Evolutionary conservation across 1,140 invertebrate genomes (phyloP).

Genomic region (Drosophila bocki): DNA sequence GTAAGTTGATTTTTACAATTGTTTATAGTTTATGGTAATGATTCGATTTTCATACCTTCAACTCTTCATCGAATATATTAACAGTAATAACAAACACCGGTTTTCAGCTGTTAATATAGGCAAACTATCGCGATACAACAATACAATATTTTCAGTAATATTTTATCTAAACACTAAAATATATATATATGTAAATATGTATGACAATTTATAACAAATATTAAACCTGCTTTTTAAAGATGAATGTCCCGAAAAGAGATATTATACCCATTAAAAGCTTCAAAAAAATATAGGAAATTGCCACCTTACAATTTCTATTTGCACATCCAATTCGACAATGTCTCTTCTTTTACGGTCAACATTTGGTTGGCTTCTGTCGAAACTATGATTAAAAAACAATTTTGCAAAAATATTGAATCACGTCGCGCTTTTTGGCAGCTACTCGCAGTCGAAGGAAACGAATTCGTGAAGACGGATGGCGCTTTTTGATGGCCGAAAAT

Average conservation of each 20-base stretch:
- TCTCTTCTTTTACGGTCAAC: background rate
- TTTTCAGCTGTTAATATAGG: too few relatives aligned
- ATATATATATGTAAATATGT: too few relatives aligned
- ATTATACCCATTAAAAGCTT: too few relatives aligned
- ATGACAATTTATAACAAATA: too few relatives aligned
- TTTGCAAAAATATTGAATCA: conserved; percentile 74
- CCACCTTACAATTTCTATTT: background rate
- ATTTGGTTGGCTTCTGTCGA: conserved; percentile 30
- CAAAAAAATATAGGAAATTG: background rate
- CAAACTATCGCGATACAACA: too few relatives aligned
- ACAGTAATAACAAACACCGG: too few relatives aligned
- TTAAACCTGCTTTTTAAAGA: too few relatives aligned
- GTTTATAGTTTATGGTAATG: too few relatives aligned
- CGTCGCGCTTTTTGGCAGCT: conserved; percentile 54
- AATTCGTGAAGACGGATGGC: conserved; percentile 75
- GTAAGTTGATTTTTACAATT: background rate
- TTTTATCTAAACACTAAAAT: too few relatives aligned
- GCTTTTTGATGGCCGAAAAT: conserved; percentile 80
- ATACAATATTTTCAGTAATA: too few relatives aligned
- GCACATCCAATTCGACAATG: conserved; percentile 1
- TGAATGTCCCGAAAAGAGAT: too few relatives aligned
- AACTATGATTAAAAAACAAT: conserved; percentile 77
- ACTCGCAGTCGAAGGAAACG: conserved; percentile 67
- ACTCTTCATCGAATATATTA: too few relatives aligned
- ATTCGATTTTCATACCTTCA: background rate